These are phyloP conservation scores for Apodemus sylvaticus DNA, from an alignment of 2,113 vertebrate species.

Conservation along the genomic window DNA sequence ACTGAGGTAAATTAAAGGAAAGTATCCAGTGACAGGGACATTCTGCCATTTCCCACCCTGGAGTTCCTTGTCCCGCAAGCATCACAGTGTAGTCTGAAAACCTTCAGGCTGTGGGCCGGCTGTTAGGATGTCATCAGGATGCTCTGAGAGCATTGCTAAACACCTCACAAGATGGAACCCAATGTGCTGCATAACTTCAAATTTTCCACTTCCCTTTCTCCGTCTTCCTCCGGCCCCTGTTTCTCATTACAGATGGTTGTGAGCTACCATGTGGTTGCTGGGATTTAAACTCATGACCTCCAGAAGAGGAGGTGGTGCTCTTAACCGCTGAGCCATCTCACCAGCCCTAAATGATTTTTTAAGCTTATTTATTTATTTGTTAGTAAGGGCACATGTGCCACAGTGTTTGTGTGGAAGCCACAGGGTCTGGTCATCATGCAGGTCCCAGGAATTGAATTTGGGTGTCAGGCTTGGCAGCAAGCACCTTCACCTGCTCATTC, in stretches of 20 bases:
- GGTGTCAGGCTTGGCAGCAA: background rate
- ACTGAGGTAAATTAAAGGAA: background rate
- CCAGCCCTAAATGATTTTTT: no score
- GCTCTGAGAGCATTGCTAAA: background rate
- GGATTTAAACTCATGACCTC: no score
- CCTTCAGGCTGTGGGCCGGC: no score
- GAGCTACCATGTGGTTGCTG: no score
- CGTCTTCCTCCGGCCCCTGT: no score
- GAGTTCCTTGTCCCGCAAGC: background rate
- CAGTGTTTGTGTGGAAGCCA: background rate
- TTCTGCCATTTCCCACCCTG: background rate
- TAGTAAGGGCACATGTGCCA: background rate
- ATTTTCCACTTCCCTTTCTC: no score
- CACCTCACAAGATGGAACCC: background rate
- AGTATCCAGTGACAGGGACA: background rate
- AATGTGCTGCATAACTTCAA: background rate
- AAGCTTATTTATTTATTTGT: background rate
- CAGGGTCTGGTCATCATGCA: background rate
- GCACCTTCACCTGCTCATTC: background rate
- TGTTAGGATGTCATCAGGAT: background rate
- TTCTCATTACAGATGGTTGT: no score
- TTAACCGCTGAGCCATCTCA: no score
- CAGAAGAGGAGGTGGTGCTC: no score
- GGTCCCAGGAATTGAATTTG: background rate
- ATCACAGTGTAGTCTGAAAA: no score